A percentile compares a stretch with the other conserved stretches of the same genome.
Evolutionary conservation across 2,888 invertebrate species (phyloP).

Genomic region (Hoplodrina blanda): DNA sequence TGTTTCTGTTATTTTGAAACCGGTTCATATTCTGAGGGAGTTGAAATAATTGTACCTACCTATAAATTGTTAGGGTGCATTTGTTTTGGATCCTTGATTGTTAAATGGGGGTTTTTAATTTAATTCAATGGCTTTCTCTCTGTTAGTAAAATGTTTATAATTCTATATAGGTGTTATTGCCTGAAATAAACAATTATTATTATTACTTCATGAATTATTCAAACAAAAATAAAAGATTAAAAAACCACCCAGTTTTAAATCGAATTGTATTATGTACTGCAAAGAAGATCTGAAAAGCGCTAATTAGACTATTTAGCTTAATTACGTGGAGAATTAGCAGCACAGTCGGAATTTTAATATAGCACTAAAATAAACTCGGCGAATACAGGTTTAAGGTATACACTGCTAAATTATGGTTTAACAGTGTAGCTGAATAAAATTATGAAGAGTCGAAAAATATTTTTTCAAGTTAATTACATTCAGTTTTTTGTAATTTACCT

Average conservation of each 20-base stretch:
- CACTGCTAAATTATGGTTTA: neutral
- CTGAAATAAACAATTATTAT: no score
- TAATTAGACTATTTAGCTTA: conserved; percentile 80
- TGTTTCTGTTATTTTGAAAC: no score
- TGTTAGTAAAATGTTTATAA: no score
- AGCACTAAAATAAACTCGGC: conserved; percentile 40
- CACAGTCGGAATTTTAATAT: conserved; percentile 75
- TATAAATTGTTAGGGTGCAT: no score
- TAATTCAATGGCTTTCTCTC: no score
- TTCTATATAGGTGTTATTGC: no score
- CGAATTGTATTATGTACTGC: conserved; percentile 68
- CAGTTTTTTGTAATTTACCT: no score
- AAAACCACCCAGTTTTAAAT: conserved; percentile 25
- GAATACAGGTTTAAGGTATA: conserved; percentile 4
- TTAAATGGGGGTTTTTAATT: no score
- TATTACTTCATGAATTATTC: no score
- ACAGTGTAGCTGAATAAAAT: neutral
- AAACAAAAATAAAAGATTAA: conserved; percentile 7
- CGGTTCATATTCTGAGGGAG: no score
- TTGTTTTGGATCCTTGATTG: no score
- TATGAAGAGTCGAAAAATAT: neutral
- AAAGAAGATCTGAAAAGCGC: conserved; percentile 50
- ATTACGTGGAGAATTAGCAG: conserved; percentile 71
- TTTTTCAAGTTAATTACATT: neutral
- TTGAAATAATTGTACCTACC: no score